phyloP scores from a whole-genome alignment of 1,140 invertebrate genomes.

The Papilio polytes region DNA sequence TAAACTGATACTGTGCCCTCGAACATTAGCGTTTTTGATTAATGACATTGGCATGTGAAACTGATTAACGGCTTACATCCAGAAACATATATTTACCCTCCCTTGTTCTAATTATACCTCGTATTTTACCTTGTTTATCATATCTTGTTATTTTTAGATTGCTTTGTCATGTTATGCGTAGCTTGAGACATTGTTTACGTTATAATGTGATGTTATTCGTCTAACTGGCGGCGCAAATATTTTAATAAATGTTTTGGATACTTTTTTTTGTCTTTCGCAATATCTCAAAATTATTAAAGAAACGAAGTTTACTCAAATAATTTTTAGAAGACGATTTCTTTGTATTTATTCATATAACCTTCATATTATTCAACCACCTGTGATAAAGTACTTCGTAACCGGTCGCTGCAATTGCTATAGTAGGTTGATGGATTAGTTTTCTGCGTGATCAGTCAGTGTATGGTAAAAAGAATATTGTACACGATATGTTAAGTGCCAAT shows the following conservation, averaged over 20 bases:
- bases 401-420: not conserved
- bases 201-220: not conserved
- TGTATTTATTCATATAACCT: not conserved
- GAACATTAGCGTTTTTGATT: not conserved
- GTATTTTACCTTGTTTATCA: not conserved
- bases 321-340: not conserved
- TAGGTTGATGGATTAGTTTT: slow-evolving; percentile 11
- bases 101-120: slow-evolving; percentile 13
- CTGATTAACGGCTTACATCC: not conserved
- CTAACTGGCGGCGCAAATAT: not conserved
- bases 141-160: not conserved
- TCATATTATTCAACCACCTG: not conserved
- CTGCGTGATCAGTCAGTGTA: slow-evolving; percentile 13
- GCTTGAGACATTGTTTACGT: not conserved
- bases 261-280: not conserved
- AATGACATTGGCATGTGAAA: not conserved
- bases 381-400: slow-evolving; percentile 1
- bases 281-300: not conserved
- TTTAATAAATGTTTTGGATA: not conserved
- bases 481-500: not conserved
- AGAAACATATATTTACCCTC: not conserved
- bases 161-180: not conserved
- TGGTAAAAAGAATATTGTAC: not conserved
- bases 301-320: too few species aligned
- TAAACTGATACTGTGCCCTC: not conserved